Percentiles rank a stretch among this genome's conserved stretches.
These are phyloP conservation scores for Dysidea cf. avara DNA, from an alignment of 37 sponge, comb jelly and placozoan genomes.

Conservation along the genomic window DNA sequence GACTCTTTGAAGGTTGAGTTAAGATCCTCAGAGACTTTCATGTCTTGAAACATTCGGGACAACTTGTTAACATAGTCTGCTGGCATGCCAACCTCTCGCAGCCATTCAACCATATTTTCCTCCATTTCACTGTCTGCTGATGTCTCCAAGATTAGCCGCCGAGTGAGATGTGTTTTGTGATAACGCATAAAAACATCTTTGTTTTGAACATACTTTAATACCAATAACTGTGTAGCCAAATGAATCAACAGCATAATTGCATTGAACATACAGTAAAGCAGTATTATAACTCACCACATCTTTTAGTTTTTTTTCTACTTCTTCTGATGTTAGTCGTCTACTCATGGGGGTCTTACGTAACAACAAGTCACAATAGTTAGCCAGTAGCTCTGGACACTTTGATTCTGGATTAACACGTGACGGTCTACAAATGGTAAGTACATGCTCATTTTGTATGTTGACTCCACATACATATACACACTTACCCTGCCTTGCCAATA, in stretches of 20 bases:
- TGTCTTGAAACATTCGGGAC: slow-evolving; percentile 94
- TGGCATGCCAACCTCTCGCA: slow-evolving; percentile 93
- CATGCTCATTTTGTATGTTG: not conserved
- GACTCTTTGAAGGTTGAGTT: slow-evolving; percentile 80
- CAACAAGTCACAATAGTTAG: slow-evolving; percentile 91
- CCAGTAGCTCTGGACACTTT: slow-evolving; percentile 91
- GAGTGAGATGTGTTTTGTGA: slow-evolving; percentile 88
- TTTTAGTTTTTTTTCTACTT: slow-evolving; percentile 75
- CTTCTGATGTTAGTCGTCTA: slow-evolving; percentile 88
- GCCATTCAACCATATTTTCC: slow-evolving; percentile 96
- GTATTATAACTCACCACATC: slow-evolving; percentile 75
- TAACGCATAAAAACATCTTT: slow-evolving; percentile 96
- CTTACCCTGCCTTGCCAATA: slow-evolving; percentile 45
- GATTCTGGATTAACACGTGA: slow-evolving; percentile 94
- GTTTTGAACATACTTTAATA: slow-evolving; percentile 94
- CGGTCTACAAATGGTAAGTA: not conserved
- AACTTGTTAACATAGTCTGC: slow-evolving; percentile 95
- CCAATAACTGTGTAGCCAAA: slow-evolving; percentile 53
- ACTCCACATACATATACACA: not conserved
- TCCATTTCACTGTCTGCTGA: slow-evolving; percentile 93
- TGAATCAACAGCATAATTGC: not conserved
- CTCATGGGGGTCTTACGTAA: slow-evolving; percentile 84
- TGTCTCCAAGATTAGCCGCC: slow-evolving; percentile 86
- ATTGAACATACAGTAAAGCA: not conserved
- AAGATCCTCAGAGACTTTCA: slow-evolving; percentile 89